Conservation (phyloP, 37 sponge, comb jelly and placozoan genomes). For the Aplysina aerophoba region DNA sequence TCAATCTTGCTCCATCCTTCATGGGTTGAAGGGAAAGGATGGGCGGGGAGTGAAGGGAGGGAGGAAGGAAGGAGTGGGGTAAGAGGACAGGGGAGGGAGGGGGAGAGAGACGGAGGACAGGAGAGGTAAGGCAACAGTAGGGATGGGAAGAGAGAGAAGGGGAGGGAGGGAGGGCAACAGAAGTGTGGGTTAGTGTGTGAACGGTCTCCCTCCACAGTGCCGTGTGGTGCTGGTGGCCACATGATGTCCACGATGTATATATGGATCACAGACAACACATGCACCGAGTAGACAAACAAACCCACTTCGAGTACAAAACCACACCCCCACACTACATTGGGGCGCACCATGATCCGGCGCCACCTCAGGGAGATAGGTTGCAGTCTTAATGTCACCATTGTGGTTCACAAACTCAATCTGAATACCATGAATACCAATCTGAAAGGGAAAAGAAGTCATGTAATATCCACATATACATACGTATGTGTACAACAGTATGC, state of each 20-base stretch:
- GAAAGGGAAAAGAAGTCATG: not conserved
- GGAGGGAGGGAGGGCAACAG: too few relatives aligned
- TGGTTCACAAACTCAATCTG: slow-evolving; percentile 84
- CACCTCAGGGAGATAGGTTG: slow-evolving; percentile 99
- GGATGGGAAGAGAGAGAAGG: too few relatives aligned
- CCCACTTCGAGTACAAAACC: not conserved
- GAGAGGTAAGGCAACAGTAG: too few relatives aligned
- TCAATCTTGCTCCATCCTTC: slow-evolving; percentile 86
- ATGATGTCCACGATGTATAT: too few relatives aligned
- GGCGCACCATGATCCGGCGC: slow-evolving; percentile 82
- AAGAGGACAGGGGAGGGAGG: too few relatives aligned
- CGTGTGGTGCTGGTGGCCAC: too few relatives aligned
- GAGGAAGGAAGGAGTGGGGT: not conserved
- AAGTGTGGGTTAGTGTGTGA: too few relatives aligned
- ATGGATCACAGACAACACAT: too few relatives aligned
- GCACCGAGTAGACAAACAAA: too few relatives aligned
- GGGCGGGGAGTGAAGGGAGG: not conserved
- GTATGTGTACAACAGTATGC: not conserved
- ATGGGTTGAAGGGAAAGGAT: not conserved
- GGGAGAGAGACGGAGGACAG: too few relatives aligned
- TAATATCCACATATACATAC: not conserved
- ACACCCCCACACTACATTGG: not conserved
- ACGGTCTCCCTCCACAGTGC: too few relatives aligned
- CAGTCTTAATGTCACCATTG: slow-evolving; percentile 54
- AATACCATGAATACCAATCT: slow-evolving; percentile 96